Percentiles rank a stretch among this genome's conserved stretches.
These are phyloP conservation scores for Theocolax elegans DNA, from an alignment of 1,140 invertebrate species.

Conservation along the genomic window DNA sequence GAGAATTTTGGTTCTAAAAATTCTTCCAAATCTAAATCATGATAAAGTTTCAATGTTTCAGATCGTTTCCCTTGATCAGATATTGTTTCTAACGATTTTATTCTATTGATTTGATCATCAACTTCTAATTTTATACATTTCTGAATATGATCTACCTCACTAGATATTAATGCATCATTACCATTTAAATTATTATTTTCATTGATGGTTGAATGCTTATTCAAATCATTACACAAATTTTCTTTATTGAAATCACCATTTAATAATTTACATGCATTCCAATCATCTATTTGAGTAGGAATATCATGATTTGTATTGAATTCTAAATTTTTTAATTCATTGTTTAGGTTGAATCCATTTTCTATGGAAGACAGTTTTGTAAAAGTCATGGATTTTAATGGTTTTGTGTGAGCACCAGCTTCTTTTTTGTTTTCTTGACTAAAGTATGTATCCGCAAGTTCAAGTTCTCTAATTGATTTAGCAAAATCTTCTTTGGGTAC, in stretches of 20 bases:
- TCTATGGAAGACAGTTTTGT: slow-evolving; percentile 1
- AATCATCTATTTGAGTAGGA: slow-evolving; percentile 33
- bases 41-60: slow-evolving; percentile 1
- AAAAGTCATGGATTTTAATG: slow-evolving; percentile 13
- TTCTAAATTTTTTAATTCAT: slow-evolving; percentile 53
- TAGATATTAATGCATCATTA: too few relatives aligned
- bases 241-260: background rate
- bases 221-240: too few relatives aligned
- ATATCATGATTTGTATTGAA: slow-evolving; percentile 17
- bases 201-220: too few relatives aligned
- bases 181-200: too few relatives aligned
- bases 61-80: slow-evolving; percentile 31
- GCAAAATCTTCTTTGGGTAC: slow-evolving; percentile 36
- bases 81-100: slow-evolving; percentile 23
- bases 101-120: slow-evolving; percentile 26
- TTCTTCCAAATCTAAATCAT: slow-evolving; percentile 8
- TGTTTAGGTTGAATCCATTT: slow-evolving; percentile 38
- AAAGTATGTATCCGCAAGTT: slow-evolving; percentile 52
- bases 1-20: slow-evolving; percentile 19
- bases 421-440: slow-evolving; percentile 1
- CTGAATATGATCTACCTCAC: too few relatives aligned
- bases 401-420: background rate
- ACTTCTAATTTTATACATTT: slow-evolving; percentile 11
- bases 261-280: slow-evolving; percentile 3
- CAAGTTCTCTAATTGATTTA: slow-evolving; percentile 45